phyloP scores from a whole-genome alignment of 2,113 vertebrate species.

The Ctenomys sociabilis region DNA sequence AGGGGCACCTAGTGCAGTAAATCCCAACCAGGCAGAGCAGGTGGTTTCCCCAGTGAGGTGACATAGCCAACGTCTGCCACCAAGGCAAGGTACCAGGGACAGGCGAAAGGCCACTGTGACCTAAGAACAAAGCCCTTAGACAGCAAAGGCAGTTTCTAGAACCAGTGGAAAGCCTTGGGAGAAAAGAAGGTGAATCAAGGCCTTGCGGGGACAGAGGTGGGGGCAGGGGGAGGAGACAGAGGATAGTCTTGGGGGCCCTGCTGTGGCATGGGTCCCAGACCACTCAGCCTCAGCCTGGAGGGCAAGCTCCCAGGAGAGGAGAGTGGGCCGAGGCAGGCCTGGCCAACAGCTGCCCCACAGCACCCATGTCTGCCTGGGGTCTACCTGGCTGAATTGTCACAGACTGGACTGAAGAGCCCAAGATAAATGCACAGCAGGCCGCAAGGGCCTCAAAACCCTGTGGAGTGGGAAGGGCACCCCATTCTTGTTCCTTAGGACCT shows the following conservation, averaged over 20 bases:
- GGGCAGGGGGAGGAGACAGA: not conserved
- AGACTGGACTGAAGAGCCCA: not conserved
- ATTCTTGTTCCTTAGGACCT: not conserved
- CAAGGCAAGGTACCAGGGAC: not conserved
- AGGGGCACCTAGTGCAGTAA: not conserved
- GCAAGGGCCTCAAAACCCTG: not conserved
- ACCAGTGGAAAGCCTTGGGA: not conserved
- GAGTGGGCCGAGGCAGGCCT: not conserved
- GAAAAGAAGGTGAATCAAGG: not conserved
- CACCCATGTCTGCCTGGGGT: fast-evolving
- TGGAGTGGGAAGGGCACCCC: fast-evolving
- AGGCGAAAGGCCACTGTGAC: not conserved
- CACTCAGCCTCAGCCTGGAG: too few relatives aligned
- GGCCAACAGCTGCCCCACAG: not conserved
- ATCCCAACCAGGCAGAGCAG: not conserved
- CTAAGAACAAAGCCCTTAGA: not conserved
- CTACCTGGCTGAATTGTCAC: not conserved
- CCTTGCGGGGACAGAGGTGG: not conserved
- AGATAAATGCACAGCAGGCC: not conserved
- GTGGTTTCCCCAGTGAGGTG: too few relatives aligned
- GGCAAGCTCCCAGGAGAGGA: too few relatives aligned
- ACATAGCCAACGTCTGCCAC: too few relatives aligned
- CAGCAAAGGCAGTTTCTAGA: not conserved
- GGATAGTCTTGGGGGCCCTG: not conserved
- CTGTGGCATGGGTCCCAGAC: not conserved